Conservation (phyloP, 2,888 invertebrate species). For the Bursaphelenchus okinawaensis region DNA sequence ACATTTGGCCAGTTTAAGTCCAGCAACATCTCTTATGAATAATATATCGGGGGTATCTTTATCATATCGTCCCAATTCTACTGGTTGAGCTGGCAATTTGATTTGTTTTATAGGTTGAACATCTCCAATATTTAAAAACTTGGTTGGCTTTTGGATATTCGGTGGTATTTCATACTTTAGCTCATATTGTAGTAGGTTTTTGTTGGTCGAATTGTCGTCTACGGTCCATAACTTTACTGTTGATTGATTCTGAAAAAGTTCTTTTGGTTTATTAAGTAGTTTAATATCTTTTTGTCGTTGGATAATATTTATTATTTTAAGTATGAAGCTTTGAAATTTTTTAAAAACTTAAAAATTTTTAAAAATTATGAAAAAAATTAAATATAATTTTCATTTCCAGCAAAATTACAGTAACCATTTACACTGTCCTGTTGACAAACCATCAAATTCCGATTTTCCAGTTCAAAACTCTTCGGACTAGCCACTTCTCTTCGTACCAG, state of each 20-base stretch:
- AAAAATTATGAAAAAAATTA: background rate
- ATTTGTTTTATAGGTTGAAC: background rate
- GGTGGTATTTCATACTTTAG: background rate
- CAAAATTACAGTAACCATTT: too few species aligned
- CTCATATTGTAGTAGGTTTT: background rate
- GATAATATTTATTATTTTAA: too few species aligned
- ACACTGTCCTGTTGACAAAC: background rate
- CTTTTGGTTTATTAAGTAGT: too few species aligned
- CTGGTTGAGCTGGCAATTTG: background rate
- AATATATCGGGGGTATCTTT: background rate
- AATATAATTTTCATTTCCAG: too few species aligned
- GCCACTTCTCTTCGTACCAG: background rate
- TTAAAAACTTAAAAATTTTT: background rate
- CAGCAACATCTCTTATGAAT: background rate
- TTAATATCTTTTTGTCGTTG: too few species aligned
- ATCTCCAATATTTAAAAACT: background rate
- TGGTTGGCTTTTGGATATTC: background rate
- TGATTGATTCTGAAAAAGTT: background rate
- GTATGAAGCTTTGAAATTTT: too few species aligned
- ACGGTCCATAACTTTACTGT: background rate
- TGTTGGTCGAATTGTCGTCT: background rate
- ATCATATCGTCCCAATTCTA: background rate
- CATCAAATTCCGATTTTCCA: conserved; percentile 6
- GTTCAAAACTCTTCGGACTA: background rate
- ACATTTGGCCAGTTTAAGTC: background rate